phyloP scores from a whole-genome alignment of 2,797 vertebrate genomes.

The Lates japonicus region DNA sequence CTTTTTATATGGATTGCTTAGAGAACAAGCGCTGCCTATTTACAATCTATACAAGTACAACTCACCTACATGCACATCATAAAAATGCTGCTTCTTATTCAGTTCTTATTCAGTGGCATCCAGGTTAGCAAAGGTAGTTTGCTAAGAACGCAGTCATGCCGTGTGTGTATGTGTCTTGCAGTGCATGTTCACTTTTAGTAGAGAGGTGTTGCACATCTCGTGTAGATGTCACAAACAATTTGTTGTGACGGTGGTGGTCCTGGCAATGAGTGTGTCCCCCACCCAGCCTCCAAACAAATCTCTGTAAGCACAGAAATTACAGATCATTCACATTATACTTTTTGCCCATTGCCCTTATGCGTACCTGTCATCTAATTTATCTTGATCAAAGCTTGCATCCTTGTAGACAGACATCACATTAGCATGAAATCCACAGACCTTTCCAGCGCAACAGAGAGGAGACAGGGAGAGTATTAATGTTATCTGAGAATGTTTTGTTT shows the following conservation, averaged over 20 bases:
- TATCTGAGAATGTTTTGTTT: slow-evolving; percentile 16
- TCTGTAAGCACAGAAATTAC: background rate
- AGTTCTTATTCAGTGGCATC: too few relatives aligned
- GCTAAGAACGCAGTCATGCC: background rate
- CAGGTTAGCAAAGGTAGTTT: background rate
- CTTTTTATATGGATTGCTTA: slow-evolving; percentile 9
- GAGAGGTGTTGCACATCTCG: background rate
- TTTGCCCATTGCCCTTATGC: slow-evolving; percentile 14
- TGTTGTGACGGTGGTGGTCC: background rate
- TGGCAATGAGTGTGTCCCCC: background rate
- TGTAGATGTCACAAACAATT: background rate
- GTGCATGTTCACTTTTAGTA: background rate
- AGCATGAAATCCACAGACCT: slow-evolving; percentile 20
- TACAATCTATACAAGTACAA: slow-evolving; percentile 24
- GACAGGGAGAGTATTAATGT: background rate
- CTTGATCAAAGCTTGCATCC: slow-evolving; percentile 27
- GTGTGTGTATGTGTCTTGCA: background rate
- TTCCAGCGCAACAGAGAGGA: background rate
- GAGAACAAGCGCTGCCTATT: slow-evolving; percentile 17
- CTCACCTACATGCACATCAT: slow-evolving; percentile 16
- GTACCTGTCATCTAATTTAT: slow-evolving; percentile 22
- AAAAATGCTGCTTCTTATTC: background rate
- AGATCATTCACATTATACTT: slow-evolving; percentile 9
- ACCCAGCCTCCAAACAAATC: slow-evolving; percentile 1
- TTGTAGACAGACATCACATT: slow-evolving; percentile 9